Evolutionary conservation across 2,113 vertebrate species (phyloP).

Genomic region (Riparia riparia): DNA sequence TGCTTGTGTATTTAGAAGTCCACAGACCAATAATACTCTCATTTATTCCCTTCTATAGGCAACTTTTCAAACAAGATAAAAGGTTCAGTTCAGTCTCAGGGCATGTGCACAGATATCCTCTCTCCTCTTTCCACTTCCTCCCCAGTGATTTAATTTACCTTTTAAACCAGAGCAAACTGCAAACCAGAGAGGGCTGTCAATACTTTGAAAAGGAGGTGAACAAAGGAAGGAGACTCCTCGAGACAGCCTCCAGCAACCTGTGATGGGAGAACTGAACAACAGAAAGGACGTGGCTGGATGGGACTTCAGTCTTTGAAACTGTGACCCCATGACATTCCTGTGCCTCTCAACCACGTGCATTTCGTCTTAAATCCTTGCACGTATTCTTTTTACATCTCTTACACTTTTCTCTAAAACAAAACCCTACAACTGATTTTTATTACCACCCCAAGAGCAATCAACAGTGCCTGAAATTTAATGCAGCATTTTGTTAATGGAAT

Average conservation of each 20-base stretch:
- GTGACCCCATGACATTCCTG: neutral
- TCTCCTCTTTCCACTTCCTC: neutral
- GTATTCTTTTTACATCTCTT: neutral
- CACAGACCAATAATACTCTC: neutral
- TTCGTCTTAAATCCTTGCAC: neutral
- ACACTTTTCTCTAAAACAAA: neutral
- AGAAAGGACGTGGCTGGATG: neutral
- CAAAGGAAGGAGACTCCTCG: neutral
- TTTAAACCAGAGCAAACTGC: neutral
- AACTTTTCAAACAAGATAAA: neutral
- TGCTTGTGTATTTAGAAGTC: neutral
- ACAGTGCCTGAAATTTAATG: neutral
- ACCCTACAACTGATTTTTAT: neutral
- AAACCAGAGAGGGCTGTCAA: neutral
- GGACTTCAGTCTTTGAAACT: neutral
- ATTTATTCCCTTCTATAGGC: neutral
- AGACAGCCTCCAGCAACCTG: neutral
- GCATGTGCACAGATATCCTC: neutral
- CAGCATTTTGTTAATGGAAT: neutral
- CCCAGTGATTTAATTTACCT: neutral
- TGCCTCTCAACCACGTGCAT: fast-evolving
- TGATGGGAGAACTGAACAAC: neutral
- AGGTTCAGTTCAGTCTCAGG: neutral
- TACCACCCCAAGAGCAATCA: neutral
- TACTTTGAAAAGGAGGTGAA: neutral